Evolutionary conservation across 2,888 invertebrate species (phyloP).

Genomic region (Endotricha flammealis): DNA sequence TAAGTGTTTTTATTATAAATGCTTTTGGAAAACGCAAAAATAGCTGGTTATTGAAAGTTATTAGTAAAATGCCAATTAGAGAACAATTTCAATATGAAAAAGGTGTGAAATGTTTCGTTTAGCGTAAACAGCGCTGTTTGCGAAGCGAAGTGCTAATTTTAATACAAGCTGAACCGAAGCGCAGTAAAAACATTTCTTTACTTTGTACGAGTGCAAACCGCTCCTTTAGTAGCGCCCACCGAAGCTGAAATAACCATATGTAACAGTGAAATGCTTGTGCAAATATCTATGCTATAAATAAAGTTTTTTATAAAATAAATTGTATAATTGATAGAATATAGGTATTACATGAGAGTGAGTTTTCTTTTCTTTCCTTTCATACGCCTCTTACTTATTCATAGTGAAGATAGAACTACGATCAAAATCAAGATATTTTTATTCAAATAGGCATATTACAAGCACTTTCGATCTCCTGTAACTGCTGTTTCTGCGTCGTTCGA

Average conservation of each 20-base stretch:
- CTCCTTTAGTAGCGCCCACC: constrained; percentile 73
- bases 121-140: constrained; percentile 46
- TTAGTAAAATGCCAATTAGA: constrained; percentile 1
- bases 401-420: too few species aligned
- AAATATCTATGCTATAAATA: not conserved
- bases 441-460: too few species aligned
- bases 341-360: too few species aligned
- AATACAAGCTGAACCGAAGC: constrained; percentile 62
- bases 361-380: too few species aligned
- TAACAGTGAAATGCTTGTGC: constrained; percentile 11
- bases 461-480: too few species aligned
- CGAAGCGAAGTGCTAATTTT: constrained; percentile 55
- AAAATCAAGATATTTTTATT: too few species aligned
- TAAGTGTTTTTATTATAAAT: too few species aligned
- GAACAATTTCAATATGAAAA: constrained; percentile 14
- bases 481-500: too few species aligned
- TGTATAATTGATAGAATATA: too few species aligned
- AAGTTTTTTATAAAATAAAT: not conserved
- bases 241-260: constrained; percentile 61
- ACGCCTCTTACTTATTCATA: too few species aligned
- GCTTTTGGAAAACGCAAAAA: too few species aligned
- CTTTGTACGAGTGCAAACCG: constrained; percentile 61
- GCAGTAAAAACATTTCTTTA: constrained; percentile 66
- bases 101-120: constrained; percentile 50
- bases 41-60: constrained; percentile 8